phyloP scores from a whole-genome alignment of 2,888 invertebrate genomes.

The Gastrophysa polygoni region DNA sequence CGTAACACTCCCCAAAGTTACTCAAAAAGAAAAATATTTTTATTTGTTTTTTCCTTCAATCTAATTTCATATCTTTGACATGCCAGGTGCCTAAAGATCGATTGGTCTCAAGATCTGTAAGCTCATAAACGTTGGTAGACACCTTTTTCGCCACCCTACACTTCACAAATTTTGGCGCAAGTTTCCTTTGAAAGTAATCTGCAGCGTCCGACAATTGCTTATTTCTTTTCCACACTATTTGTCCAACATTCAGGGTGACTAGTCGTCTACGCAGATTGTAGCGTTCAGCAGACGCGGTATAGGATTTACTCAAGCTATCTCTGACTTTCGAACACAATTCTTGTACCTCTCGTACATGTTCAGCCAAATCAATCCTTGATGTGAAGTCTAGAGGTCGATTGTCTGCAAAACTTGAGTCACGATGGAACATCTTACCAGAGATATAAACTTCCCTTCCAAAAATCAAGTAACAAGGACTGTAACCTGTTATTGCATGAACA shows the following conservation, averaged over 20 bases:
- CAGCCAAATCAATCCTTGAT: background rate
- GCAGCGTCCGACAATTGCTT: background rate
- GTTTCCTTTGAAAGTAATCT: background rate
- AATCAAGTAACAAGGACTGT: slow-evolving; percentile 37
- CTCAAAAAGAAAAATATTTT: background rate
- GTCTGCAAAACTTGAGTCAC: background rate
- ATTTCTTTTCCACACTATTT: slow-evolving; percentile 5
- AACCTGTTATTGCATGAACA: slow-evolving; percentile 39
- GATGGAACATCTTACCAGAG: slow-evolving; percentile 16
- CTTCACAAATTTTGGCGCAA: background rate
- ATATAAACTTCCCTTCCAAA: slow-evolving; percentile 32
- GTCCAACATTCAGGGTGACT: background rate
- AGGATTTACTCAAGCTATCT: background rate
- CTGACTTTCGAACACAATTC: background rate
- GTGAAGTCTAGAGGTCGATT: background rate
- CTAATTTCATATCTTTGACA: background rate
- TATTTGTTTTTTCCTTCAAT: background rate
- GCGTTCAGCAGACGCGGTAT: background rate
- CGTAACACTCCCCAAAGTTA: background rate
- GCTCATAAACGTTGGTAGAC: slow-evolving; percentile 3
- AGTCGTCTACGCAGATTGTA: slow-evolving; percentile 8
- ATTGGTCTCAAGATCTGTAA: background rate
- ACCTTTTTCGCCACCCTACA: background rate
- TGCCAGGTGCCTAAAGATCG: background rate
- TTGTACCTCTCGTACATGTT: background rate